A percentile compares a stretch with the other conserved stretches of the same genome.
phyloP scores from a whole-genome alignment of 2,797 vertebrate genomes.

The Poecilia picta region DNA sequence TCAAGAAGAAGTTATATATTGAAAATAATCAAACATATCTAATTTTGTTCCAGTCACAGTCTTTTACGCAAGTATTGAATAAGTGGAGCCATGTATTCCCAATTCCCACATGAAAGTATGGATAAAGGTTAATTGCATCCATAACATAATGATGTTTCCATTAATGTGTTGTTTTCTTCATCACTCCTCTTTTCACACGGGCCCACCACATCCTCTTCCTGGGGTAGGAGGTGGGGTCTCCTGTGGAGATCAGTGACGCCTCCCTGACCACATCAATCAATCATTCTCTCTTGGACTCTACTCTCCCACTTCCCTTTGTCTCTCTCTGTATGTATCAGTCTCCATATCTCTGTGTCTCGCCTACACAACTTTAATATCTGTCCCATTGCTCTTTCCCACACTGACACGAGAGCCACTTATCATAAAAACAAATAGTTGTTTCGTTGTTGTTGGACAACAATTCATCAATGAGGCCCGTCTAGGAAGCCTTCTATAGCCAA shows the following conservation, averaged over 20 bases:
- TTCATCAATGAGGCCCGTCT: constrained; percentile 4
- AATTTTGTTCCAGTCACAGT: constrained; percentile 1
- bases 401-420: constrained; percentile 59
- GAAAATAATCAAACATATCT: background rate
- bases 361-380: constrained; percentile 66
- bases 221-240: constrained; percentile 55
- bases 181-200: constrained; percentile 63
- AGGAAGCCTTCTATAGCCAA: constrained; percentile 1
- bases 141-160: background rate
- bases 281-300: constrained; percentile 67
- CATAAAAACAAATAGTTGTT: constrained; percentile 48
- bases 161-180: constrained; percentile 23
- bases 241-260: constrained; percentile 80
- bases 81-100: background rate
- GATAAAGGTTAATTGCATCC: background rate
- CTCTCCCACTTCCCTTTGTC: constrained; percentile 63
- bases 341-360: constrained; percentile 70
- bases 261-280: constrained; percentile 84
- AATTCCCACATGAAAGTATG: background rate
- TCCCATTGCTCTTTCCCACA: constrained; percentile 71
- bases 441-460: constrained; percentile 19
- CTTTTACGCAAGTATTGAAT: background rate
- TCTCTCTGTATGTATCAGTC: constrained; percentile 72
- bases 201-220: constrained; percentile 66
- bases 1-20: background rate